Evolutionary conservation across 2,888 invertebrate genomes (phyloP).

Genomic region (Drosophila setosimentum): DNA sequence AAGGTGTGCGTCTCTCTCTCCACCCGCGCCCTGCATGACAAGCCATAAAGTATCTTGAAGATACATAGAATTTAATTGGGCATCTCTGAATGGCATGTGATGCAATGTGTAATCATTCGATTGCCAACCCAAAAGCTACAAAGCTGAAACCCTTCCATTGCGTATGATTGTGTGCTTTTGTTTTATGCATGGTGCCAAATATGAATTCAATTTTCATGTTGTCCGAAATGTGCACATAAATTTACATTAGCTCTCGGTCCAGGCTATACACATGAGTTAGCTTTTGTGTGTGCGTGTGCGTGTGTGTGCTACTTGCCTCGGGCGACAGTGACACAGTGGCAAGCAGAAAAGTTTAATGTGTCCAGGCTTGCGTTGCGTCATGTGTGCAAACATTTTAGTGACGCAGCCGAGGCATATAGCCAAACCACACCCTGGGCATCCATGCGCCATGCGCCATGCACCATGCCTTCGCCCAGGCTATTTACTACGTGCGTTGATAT

Average conservation of each 20-base stretch:
- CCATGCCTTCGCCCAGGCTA: not conserved
- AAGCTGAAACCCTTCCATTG: not conserved
- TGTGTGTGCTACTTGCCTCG: constrained; percentile 30
- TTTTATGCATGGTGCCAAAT: constrained; percentile 29
- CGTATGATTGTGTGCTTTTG: not conserved
- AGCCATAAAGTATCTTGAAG: constrained; percentile 54
- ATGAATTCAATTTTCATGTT: constrained; percentile 61
- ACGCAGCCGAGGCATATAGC: not conserved
- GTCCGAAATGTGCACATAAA: constrained; percentile 50
- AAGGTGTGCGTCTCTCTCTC: constrained; percentile 30
- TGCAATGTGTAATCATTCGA: constrained; percentile 29
- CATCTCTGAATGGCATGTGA: constrained; percentile 24
- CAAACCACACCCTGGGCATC: constrained; percentile 32
- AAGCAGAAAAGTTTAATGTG: not conserved
- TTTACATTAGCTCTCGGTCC: constrained; percentile 52
- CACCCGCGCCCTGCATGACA: constrained; percentile 50
- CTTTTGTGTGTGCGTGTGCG: not conserved
- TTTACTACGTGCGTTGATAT: constrained; percentile 20
- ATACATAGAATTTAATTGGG: constrained; percentile 58
- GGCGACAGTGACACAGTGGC: constrained; percentile 5
- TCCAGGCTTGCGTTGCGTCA: constrained; percentile 32
- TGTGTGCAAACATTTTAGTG: constrained; percentile 39
- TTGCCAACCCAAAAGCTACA: constrained; percentile 4
- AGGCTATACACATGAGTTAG: constrained; percentile 2
- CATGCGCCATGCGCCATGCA: no score